These are phyloP conservation scores for Zophobas morio DNA, from an alignment of 1,140 invertebrate genomes.

Conservation along the genomic window DNA sequence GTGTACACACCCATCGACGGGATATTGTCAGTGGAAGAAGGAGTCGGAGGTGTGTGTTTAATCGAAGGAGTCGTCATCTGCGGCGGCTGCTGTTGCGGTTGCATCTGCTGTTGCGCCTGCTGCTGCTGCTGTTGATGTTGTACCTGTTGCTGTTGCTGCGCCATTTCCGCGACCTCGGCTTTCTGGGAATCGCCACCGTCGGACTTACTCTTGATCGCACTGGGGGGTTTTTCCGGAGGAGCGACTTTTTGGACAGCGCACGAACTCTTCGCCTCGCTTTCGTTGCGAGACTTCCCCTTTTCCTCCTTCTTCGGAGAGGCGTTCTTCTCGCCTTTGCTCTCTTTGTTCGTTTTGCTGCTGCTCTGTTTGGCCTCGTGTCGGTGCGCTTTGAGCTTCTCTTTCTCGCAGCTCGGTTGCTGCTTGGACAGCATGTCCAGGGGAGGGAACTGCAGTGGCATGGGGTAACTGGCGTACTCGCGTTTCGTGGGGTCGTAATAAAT, in stretches of 20 bases:
- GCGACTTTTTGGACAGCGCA: slow-evolving; percentile 17
- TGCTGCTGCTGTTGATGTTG: background rate
- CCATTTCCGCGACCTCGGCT: slow-evolving; percentile 4
- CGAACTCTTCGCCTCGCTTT: slow-evolving; percentile 48
- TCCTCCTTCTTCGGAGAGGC: slow-evolving; percentile 64
- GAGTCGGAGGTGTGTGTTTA: slow-evolving; percentile 72
- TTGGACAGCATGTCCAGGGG: slow-evolving; percentile 63
- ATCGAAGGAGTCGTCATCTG: slow-evolving; percentile 64
- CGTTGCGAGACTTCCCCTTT: slow-evolving; percentile 49
- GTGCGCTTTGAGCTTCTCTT: slow-evolving; percentile 62
- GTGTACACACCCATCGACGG: slow-evolving; percentile 88
- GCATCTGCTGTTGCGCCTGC: too few species aligned
- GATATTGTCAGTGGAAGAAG: slow-evolving; percentile 73
- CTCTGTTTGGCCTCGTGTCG: slow-evolving; percentile 63
- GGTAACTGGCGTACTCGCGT: slow-evolving; percentile 61
- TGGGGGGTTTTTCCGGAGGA: slow-evolving; percentile 10
- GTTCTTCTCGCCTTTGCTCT: slow-evolving; percentile 66
- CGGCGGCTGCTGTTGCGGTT: slow-evolving; percentile 26
- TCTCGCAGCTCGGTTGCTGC: slow-evolving; percentile 64
- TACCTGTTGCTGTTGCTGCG: background rate
- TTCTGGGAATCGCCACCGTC: slow-evolving; percentile 9
- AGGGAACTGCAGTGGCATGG: slow-evolving; percentile 62
- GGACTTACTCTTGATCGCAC: slow-evolving; percentile 34
- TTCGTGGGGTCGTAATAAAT: slow-evolving; percentile 63
- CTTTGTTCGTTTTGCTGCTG: slow-evolving; percentile 60